phyloP scores from a whole-genome alignment of 2,888 invertebrate genomes.

The Erebia ligea region DNA sequence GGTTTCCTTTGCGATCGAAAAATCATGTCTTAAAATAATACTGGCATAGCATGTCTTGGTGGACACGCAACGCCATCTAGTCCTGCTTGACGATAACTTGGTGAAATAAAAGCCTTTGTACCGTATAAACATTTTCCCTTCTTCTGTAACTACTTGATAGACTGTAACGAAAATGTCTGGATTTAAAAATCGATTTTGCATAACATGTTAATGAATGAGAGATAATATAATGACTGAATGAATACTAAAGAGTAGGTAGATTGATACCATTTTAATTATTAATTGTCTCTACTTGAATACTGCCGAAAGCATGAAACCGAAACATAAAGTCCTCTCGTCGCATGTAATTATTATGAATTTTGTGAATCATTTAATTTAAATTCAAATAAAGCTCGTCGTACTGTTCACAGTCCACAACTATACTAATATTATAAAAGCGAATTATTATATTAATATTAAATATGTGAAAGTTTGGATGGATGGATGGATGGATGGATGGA shows the following conservation, averaged over 20 bases:
- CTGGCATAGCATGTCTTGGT: slow-evolving; percentile 56
- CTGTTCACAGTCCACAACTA: too few species aligned
- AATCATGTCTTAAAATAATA: slow-evolving; percentile 51
- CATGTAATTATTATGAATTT: too few species aligned
- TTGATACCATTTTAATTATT: too few species aligned
- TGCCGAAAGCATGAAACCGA: too few species aligned
- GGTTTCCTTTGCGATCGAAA: slow-evolving; percentile 52
- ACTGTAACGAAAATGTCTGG: slow-evolving; percentile 14
- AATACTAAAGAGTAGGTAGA: neutral
- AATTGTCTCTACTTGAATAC: too few species aligned
- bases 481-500: too few species aligned
- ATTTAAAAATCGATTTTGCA: neutral
- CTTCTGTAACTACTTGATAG: slow-evolving; percentile 23
- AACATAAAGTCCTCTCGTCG: too few species aligned
- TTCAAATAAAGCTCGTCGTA: too few species aligned
- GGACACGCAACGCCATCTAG: slow-evolving; percentile 63
- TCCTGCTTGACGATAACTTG: slow-evolving; percentile 37
- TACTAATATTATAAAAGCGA: too few species aligned
- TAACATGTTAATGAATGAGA: neutral
- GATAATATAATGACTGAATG: neutral
- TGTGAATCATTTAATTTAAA: too few species aligned
- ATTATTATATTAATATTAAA: too few species aligned
- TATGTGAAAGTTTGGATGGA: too few species aligned
- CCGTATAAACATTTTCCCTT: slow-evolving; percentile 32
- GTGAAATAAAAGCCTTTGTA: slow-evolving; percentile 45